Evolutionary conservation across 2,797 vertebrate genomes (phyloP).

Genomic region (Takifugu ocellatus): DNA sequence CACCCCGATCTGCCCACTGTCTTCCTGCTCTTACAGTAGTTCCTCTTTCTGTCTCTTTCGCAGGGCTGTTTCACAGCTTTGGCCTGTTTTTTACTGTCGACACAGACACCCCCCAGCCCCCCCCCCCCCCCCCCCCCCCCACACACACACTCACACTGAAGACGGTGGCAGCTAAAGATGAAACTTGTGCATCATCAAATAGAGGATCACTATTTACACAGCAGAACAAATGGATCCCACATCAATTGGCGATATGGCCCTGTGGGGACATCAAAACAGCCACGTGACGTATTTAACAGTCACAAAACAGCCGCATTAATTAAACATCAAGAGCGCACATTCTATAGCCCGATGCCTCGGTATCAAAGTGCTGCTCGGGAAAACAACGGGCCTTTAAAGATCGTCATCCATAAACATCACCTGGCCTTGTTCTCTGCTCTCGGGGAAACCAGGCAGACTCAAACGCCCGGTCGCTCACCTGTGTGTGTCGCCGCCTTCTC

Average conservation of each 20-base stretch:
- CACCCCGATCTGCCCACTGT: constrained; percentile 51
- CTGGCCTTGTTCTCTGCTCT: constrained; percentile 64
- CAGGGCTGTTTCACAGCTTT: too few relatives aligned
- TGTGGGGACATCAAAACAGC: constrained; percentile 56
- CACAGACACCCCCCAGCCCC: too few relatives aligned
- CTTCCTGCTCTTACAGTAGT: constrained; percentile 52
- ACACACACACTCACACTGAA: neutral
- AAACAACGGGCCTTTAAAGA: constrained; percentile 61
- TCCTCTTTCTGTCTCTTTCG: constrained; percentile 26
- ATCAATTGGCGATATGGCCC: constrained; percentile 48
- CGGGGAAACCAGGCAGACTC: too few relatives aligned
- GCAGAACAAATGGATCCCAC: constrained; percentile 53
- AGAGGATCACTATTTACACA: constrained; percentile 17
- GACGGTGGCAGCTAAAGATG: constrained; percentile 30
- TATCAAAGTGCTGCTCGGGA: constrained; percentile 65
- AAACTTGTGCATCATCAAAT: constrained; percentile 49
- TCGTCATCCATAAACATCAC: constrained; percentile 76
- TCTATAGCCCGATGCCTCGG: constrained; percentile 47
- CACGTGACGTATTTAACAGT: constrained; percentile 36
- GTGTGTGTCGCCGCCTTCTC: too few relatives aligned
- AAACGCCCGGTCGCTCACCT: too few relatives aligned
- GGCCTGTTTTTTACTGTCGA: too few relatives aligned
- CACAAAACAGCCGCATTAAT: constrained; percentile 64
- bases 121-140: too few relatives aligned
- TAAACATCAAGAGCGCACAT: constrained; percentile 66